These are phyloP conservation scores for Bellardia bayeri DNA, from an alignment of 2,888 invertebrate species.

Conservation along the genomic window DNA sequence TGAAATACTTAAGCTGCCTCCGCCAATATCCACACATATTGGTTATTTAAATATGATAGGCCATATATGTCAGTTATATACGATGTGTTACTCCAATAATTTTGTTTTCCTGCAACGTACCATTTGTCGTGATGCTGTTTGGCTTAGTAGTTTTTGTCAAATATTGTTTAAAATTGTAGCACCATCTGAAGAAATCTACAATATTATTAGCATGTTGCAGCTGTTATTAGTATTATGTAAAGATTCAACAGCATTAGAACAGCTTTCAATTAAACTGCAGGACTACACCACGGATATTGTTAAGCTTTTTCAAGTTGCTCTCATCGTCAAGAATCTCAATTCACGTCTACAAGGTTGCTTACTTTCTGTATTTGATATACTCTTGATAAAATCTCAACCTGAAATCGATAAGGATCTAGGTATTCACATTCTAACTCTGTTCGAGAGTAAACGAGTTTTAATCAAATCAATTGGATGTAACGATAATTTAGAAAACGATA, in stretches of 20 bases:
- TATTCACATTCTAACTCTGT: conserved; percentile 21
- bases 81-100: conserved; percentile 77
- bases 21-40: conserved; percentile 54
- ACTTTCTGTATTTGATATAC: conserved; percentile 75
- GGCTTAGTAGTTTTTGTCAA: conserved; percentile 74
- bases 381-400: conserved; percentile 78
- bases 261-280: conserved; percentile 76
- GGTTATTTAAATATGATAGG: conserved; percentile 77
- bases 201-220: conserved; percentile 75
- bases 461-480: conserved; percentile 54
- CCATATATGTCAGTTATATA: conserved; percentile 80
- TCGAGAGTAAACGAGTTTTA: conserved; percentile 57
- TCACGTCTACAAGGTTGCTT: conserved; percentile 76
- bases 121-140: conserved; percentile 79
- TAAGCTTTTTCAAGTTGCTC: conserved; percentile 76
- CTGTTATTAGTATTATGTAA: conserved; percentile 78
- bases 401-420: conserved; percentile 39
- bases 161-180: conserved; percentile 69
- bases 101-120: conserved; percentile 78
- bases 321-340: conserved; percentile 70
- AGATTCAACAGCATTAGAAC: conserved; percentile 76
- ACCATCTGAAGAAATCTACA: conserved; percentile 24
- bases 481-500: conserved; percentile 16
- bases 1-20: conserved; percentile 77
- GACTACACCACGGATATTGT: conserved; percentile 73